phyloP scores from a whole-genome alignment of 1,140 invertebrate genomes.

The Pseudomyrmex dendroicus region DNA sequence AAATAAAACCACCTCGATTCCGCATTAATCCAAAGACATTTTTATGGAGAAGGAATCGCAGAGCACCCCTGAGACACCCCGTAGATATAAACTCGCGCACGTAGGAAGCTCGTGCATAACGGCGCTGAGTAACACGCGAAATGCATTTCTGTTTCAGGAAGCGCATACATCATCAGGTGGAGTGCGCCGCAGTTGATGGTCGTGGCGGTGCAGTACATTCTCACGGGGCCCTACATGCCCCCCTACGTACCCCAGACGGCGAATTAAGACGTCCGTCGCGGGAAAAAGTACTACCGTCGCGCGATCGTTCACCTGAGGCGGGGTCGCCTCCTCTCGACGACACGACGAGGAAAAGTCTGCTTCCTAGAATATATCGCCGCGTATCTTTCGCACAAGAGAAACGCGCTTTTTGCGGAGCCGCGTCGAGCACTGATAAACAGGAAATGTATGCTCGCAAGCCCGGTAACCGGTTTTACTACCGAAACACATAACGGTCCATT shows the following conservation, averaged over 20 bases:
- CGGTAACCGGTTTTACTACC: slow-evolving; percentile 35
- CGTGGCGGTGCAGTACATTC: slow-evolving; percentile 83
- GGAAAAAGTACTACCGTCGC: slow-evolving; percentile 23
- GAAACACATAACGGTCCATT: slow-evolving; percentile 6
- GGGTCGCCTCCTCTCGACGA: not conserved
- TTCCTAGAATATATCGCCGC: slow-evolving; percentile 17
- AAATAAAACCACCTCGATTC: not conserved
- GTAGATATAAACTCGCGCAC: slow-evolving; percentile 37
- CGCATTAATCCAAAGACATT: not conserved
- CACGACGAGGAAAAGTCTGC: slow-evolving; percentile 4
- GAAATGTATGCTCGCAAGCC: slow-evolving; percentile 18
- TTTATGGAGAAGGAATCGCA: not conserved
- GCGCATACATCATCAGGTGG: slow-evolving; percentile 84
- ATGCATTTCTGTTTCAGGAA: slow-evolving; percentile 82
- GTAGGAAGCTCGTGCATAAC: slow-evolving; percentile 26
- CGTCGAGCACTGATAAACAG: slow-evolving; percentile 1
- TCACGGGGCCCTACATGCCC: slow-evolving; percentile 84
- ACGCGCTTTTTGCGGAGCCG: slow-evolving; percentile 31
- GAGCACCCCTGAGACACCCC: not conserved
- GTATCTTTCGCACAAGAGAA: slow-evolving; percentile 20
- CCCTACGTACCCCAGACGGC: slow-evolving; percentile 82
- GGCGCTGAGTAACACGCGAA: slow-evolving; percentile 65
- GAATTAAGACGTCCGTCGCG: slow-evolving; percentile 75
- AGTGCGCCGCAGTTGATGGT: slow-evolving; percentile 84
- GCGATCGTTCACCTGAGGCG: not conserved